A percentile compares a stretch with the other conserved stretches of the same genome.
These are phyloP conservation scores for Trematomus bernacchii DNA, from an alignment of 2,797 vertebrate species.

Conservation along the genomic window DNA sequence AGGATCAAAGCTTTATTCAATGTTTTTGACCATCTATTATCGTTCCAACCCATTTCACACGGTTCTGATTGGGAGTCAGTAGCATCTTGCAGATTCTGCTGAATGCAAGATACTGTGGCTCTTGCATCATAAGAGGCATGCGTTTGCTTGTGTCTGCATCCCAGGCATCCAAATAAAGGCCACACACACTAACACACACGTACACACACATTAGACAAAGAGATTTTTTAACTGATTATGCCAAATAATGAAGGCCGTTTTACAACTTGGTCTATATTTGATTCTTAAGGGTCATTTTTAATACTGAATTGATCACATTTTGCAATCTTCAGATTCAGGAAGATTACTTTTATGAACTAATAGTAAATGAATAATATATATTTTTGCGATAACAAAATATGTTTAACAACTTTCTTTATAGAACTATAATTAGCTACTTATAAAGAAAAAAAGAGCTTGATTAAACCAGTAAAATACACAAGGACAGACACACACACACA, in stretches of 20 bases:
- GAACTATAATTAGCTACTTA: neutral
- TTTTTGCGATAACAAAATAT: neutral
- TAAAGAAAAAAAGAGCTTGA: neutral
- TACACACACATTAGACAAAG: conserved; percentile 19
- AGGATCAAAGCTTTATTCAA: neutral
- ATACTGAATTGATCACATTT: neutral
- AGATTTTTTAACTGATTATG: no score
- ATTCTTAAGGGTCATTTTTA: neutral
- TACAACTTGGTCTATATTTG: neutral
- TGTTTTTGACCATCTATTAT: conserved; percentile 40
- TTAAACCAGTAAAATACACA: no score
- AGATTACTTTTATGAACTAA: neutral
- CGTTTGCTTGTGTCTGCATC: conserved; percentile 45
- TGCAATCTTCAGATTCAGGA: neutral
- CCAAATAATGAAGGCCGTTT: no score
- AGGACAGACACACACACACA: neutral
- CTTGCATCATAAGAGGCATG: conserved; percentile 63
- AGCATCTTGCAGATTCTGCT: conserved; percentile 66
- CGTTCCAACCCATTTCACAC: conserved; percentile 74
- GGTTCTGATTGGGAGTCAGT: conserved; percentile 42
- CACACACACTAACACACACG: conserved; percentile 3
- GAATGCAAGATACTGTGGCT: conserved; percentile 65
- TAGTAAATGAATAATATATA: neutral
- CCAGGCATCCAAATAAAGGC: conserved; percentile 39
- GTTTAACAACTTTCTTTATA: neutral